Conservation (phyloP, 2,888 invertebrate genomes). For the Abrostola triplasia region DNA sequence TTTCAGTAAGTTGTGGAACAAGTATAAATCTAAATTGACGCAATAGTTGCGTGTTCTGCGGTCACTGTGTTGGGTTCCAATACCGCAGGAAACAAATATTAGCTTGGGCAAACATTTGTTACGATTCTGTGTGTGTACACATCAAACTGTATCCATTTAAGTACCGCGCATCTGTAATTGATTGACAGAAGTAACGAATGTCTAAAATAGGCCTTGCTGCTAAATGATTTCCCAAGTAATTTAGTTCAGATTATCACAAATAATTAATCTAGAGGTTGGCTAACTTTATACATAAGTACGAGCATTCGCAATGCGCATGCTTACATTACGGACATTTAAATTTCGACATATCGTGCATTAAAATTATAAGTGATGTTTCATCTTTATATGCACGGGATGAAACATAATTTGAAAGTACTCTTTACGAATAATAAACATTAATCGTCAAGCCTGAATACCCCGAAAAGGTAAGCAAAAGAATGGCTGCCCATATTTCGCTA, state of each 20-base stretch:
- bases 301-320: not conserved
- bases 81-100: conserved; percentile 2
- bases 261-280: not conserved
- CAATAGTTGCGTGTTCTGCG: conserved; percentile 4
- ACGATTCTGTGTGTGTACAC: conserved; percentile 1
- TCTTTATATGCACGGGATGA: not conserved
- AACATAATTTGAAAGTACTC: not conserved
- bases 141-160: not conserved
- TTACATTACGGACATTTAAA: not conserved
- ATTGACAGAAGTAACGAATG: too few species aligned
- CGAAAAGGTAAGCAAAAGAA: not conserved
- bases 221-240: too few species aligned
- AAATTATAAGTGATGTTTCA: not conserved
- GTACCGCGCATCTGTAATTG: not conserved
- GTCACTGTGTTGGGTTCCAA: not conserved
- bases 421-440: not conserved
- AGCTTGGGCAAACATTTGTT: conserved; percentile 2
- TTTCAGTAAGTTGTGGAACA: not conserved
- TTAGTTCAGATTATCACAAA: not conserved
- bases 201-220: too few species aligned
- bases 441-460: not conserved
- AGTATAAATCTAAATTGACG: not conserved
- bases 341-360: not conserved
- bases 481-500: not conserved
- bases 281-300: not conserved